Evolutionary conservation across 2,888 invertebrate species (phyloP).

Genomic region (Petrophora chlorosata): DNA sequence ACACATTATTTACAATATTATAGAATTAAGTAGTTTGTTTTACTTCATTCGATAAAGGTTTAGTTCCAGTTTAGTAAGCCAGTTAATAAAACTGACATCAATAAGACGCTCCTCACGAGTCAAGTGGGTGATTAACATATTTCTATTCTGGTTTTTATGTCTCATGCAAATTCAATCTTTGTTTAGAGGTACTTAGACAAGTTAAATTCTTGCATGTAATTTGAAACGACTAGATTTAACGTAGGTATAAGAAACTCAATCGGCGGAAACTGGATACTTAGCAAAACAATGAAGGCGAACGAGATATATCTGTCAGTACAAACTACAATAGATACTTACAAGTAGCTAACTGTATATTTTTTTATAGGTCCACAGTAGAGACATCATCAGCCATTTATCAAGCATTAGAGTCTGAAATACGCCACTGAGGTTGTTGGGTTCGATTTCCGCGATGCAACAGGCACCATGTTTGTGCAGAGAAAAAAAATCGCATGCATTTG

Average conservation of each 20-base stretch:
- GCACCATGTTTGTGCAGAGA: too few relatives aligned
- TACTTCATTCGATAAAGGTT: not conserved
- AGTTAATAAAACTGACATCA: conserved; percentile 2
- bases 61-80: not conserved
- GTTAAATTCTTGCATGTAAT: conserved; percentile 25
- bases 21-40: not conserved
- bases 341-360: too few relatives aligned
- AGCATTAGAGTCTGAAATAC: too few relatives aligned
- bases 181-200: conserved; percentile 17
- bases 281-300: conserved; percentile 40
- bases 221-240: conserved; percentile 21
- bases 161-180: conserved; percentile 11
- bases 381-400: too few relatives aligned
- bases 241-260: conserved; percentile 33
- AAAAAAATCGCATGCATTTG: too few relatives aligned
- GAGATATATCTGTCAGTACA: conserved; percentile 15
- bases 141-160: conserved; percentile 13
- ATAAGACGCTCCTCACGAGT: not conserved
- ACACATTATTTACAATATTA: not conserved
- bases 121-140: conserved; percentile 1
- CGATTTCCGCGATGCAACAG: too few relatives aligned
- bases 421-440: too few relatives aligned
- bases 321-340: not conserved
- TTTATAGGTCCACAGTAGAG: too few relatives aligned
- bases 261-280: conserved; percentile 39